Base-by-base conservation (phyloP, 2,113 vertebrate genomes). In the Aix galericulata region DNA sequence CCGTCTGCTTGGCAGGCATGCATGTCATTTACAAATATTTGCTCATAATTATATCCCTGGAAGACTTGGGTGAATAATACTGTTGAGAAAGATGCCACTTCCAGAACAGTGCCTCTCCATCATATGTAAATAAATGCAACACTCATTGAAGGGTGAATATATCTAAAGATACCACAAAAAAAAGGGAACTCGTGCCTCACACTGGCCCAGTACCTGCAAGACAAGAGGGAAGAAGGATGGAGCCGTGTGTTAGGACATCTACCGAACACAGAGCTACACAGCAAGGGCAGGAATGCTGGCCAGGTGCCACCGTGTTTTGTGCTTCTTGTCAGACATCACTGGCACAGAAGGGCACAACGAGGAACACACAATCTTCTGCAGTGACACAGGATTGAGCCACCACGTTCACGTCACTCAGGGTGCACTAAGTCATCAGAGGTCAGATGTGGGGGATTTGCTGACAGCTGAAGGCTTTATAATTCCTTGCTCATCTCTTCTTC, bases 11-110 rank as follows among this genome's bases (percentile, higher is more conserved):
- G 91, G 92, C 86, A 78, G 50, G 81, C 66, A 11, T 5, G 32
- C 23, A 26, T 67, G 59, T 87, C 91, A 93, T 96, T 91, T 95
- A 96, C 77, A 93, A 97, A 93, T 93, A 91, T 94, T 97, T 96
- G 92, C 63, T 80, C 71, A 53, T 91, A 86, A 96, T 95, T 79
- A 77, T 22, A 42, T 69, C 52, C 63, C 86, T 92, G 92, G 32
- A 93, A 94, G 83, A 63, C 38, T n/a, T 42, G 68, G 63, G 58
- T 55, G 74, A 58, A 67, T 79, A 68, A 84, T 26, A 9, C 27
- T 36, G 23, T 34, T 7, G 44, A 95, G 60, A 74, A 68, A 89
- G 74, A 13, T 59, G 40, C 31, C 22, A 12, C 83, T 87, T 66
- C 3, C 34, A 82, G 82, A 94, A 85, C 1, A 5, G 31, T 25